A percentile compares a stretch with the other conserved stretches of the same genome.
These are phyloP conservation scores for Xenops minutus DNA, from an alignment of 2,797 vertebrate species.

Conservation along the genomic window DNA sequence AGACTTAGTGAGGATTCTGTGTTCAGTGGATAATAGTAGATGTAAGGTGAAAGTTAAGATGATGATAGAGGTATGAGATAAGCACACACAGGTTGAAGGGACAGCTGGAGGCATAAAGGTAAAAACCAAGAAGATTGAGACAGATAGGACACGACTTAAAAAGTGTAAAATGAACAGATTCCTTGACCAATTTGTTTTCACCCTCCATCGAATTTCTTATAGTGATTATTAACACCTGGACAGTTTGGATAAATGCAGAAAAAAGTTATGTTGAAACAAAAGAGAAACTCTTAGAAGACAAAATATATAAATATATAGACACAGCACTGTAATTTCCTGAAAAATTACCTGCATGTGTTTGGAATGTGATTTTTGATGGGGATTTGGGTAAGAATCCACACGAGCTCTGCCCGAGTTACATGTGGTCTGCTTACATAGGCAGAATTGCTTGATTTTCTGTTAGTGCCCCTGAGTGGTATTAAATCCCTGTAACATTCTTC, in stretches of 20 bases:
- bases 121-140: neutral
- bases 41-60: neutral
- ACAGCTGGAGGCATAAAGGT: neutral
- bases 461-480: neutral
- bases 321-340: neutral
- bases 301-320: neutral
- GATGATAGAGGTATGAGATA: neutral
- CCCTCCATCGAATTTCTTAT: fast-evolving
- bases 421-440: neutral
- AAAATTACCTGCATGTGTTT: neutral
- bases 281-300: neutral
- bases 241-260: neutral
- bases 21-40: neutral
- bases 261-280: neutral
- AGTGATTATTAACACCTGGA: neutral
- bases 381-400: neutral
- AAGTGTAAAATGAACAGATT: neutral
- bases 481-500: neutral
- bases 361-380: neutral
- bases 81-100: neutral
- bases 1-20: neutral
- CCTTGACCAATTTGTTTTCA: neutral
- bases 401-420: neutral
- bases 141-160: neutral
- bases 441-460: neutral